phyloP scores from a whole-genome alignment of 1,140 invertebrate genomes.

The Pomacea maculata region DNA sequence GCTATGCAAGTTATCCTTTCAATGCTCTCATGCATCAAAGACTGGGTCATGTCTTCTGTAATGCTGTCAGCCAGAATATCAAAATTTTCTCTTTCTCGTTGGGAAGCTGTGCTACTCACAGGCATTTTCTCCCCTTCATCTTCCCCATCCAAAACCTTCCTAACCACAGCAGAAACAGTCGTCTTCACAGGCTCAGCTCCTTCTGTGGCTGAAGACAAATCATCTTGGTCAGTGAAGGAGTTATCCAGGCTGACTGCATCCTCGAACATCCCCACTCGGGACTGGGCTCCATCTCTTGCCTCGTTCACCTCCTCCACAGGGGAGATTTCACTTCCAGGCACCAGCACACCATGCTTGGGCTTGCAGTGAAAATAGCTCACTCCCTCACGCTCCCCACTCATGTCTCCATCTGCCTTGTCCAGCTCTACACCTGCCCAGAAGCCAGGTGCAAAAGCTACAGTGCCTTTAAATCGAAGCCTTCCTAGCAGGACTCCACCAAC shows the following conservation, averaged over 20 bases:
- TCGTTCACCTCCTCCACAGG: conserved; percentile 13
- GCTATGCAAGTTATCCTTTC: conserved; percentile 42
- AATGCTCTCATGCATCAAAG: conserved; percentile 48
- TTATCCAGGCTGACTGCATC: conserved; percentile 27
- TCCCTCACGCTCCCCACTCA: conserved; percentile 66
- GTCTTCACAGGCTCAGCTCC: conserved; percentile 41
- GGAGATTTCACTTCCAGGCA: conserved; percentile 57
- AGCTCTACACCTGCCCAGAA: conserved; percentile 69
- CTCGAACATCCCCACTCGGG: neutral
- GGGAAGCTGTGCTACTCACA: neutral
- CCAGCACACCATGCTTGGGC: conserved; percentile 64
- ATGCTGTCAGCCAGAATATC: conserved; percentile 43
- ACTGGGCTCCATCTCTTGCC: neutral
- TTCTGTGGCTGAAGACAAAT: conserved; percentile 39
- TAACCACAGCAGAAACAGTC: conserved; percentile 38
- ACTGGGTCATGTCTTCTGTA: conserved; percentile 45
- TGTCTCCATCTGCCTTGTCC: conserved; percentile 66
- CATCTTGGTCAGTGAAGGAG: conserved; percentile 33
- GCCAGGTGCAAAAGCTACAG: conserved; percentile 88
- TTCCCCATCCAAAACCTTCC: conserved; percentile 1
- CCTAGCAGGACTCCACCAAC: conserved; percentile 87
- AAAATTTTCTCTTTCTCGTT: neutral
- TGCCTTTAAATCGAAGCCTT: conserved; percentile 83
- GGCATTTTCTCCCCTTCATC: conserved; percentile 16
- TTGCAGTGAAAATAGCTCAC: conserved; percentile 64